These are phyloP conservation scores for Salvator merianae DNA, from an alignment of 2,113 vertebrate genomes.

Conservation along the genomic window DNA sequence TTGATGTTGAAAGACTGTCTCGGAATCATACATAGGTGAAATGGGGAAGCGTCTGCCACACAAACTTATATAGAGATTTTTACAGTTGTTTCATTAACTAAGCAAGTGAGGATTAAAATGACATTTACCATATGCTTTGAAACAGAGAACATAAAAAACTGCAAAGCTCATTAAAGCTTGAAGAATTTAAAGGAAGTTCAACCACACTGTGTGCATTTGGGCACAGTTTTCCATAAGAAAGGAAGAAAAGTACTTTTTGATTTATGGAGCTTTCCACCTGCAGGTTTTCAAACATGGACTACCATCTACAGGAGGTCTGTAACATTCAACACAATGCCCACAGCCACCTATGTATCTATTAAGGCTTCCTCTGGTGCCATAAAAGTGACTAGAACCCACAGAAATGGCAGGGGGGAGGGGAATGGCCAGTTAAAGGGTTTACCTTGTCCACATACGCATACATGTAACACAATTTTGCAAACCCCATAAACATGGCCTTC, in stretches of 20 bases:
- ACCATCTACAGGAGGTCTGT: too few species aligned
- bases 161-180: constrained; percentile 37
- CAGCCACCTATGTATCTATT: too few species aligned
- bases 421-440: too few species aligned
- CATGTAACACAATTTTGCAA: too few species aligned
- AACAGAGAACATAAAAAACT: neutral
- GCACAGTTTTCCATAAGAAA: neutral
- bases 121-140: neutral
- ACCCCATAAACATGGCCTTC: too few species aligned
- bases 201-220: neutral
- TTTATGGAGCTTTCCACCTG: neutral
- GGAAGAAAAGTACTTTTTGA: neutral
- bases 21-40: constrained; percentile 40
- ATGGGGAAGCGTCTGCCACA: constrained; percentile 13
- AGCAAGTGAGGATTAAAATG: constrained; percentile 17
- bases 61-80: constrained; percentile 24
- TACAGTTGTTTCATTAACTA: constrained; percentile 41
- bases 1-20: constrained; percentile 30
- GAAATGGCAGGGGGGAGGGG: too few species aligned
- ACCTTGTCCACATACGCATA: too few species aligned
- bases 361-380: too few species aligned
- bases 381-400: too few species aligned
- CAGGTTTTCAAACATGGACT: too few species aligned
- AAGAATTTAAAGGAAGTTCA: neutral
- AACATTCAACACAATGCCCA: too few species aligned